Base-by-base conservation (phyloP, 2,113 vertebrate species). In the Pterocles gutturalis region DNA sequence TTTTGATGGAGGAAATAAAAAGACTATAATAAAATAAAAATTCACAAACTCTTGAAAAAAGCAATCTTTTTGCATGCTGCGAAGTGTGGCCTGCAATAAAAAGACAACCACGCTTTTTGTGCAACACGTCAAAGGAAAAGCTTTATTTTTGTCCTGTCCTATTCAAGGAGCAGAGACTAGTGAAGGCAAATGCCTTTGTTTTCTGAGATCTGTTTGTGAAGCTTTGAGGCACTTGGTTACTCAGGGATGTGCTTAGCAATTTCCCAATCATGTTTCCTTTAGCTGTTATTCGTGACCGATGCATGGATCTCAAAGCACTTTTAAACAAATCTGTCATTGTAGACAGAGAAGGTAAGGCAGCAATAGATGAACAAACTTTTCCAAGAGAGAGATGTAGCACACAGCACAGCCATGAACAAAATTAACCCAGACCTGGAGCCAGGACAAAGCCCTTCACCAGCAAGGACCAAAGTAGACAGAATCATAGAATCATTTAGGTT, bases 1-100 rank as follows among this genome's bases (percentile, higher is more conserved):
- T 96, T 96, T 96, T 97, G 96, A 96, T 96, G 92, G 88, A 86
- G 67, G 84, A 91, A 96, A 96, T 95, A 93, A 94, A 88, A 80
- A 95, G 93, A 77, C 88, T 80, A 73, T 88, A 93, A 77, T 93
- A 96, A 96, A 95, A 93, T 93, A 93, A 87, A 93, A 93, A 95
- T 73, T 93, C 92, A 93, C 85, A 88, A 94, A 93, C 88, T 94
- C 92, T 31, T 77, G 64, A 86, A 93, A 90, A 92, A 88, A 51
- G 92, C 87, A 91, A 83, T 95, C 66, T 85, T 69, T 86, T 43
- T 87, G 66, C 95, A 91, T 62, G 78, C 88, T 73, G 78, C 90
- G 71, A 93, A 90, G 90, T 90, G 90, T 90, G 67, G 88, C 69
- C 88, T 72, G 76, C 67, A 81, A 93, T 88, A 96, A 94, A 95